Percentiles rank a stretch among this genome's conserved stretches.
Evolutionary conservation across 2,888 invertebrate genomes (phyloP).

Genomic region (Mesodorylaimus sp.): DNA sequence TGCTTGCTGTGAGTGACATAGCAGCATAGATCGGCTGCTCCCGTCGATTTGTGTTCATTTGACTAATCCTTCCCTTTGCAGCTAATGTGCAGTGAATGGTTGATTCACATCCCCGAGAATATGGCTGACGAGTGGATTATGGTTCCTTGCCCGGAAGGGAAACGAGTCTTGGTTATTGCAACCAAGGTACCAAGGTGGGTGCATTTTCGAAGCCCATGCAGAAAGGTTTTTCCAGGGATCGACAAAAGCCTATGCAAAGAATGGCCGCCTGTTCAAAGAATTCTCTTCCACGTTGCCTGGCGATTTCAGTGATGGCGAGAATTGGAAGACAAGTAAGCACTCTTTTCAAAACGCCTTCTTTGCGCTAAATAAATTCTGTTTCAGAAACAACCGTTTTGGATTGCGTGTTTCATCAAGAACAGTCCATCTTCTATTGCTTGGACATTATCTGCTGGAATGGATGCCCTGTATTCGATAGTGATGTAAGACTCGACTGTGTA

Average conservation of each 20-base stretch:
- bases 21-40: no score
- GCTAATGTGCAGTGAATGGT: conserved; percentile 82
- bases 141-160: conserved; percentile 60
- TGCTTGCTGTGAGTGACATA: no score
- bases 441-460: conserved; percentile 66
- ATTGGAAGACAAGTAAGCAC: background rate
- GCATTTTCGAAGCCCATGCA: conserved; percentile 1
- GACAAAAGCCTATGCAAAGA: conserved; percentile 51
- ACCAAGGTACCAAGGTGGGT: conserved; percentile 37
- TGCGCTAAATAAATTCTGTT: no score
- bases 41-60: no score
- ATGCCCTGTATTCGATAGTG: conserved; percentile 50
- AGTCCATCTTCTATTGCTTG: conserved; percentile 51
- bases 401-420: conserved; percentile 50
- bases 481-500: conserved; percentile 40
- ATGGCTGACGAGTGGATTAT: conserved; percentile 34
- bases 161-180: conserved; percentile 60
- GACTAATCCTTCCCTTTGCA: conserved; percentile 18
- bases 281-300: conserved; percentile 54
- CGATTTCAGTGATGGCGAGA: no score
- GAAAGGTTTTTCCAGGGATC: conserved; percentile 30
- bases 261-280: conserved; percentile 35
- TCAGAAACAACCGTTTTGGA: conserved; percentile 53
- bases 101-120: conserved; percentile 57
- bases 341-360: no score